Base-by-base conservation (phyloP, 2,888 invertebrate genomes). In the Acronicta psi region DNA sequence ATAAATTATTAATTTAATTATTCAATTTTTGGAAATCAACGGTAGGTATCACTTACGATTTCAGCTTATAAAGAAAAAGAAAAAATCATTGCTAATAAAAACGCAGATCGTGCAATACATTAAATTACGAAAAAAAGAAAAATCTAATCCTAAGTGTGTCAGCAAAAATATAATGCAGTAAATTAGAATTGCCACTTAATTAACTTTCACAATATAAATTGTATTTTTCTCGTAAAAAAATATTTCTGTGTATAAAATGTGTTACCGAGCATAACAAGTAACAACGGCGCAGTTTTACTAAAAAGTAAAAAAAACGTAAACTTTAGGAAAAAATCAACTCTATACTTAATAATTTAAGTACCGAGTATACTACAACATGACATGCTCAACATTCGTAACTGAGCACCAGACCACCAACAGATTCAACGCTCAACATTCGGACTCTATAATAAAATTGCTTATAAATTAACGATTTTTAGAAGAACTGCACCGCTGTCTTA, bases 81-180 rank as follows among this genome's bases (percentile, higher is more conserved):
- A 77, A 77, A 85, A 81, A 83, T 84, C 81, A 85, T 85, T 90
- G 89, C 89, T 91, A 87, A 89, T 88, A 87, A 92, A 90, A 93
- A 89, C 91, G 93, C 93, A 93, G 93, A 93, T 93, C 93, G 93
- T 92, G 93, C 92, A 91, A 34, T 90, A 90, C 87, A 89, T 92
- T 92, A 91, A 85, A 91, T 89, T 92, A 93, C 84, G 84, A 89
- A 90, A 91, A 87, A 72, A 73, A 69, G 70, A 73, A 77, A 69
- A 71, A 59, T 69, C 88, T 92, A 86, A 90, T 81, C 83, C 93
- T 93, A 94, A 86, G 89, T 90, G 91, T 92, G 93, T 93, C 93
- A 93, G 93, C 93, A 93, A 93, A 92, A 93, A 91, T 92, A 92
- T 90, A 91, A 92, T 92, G 93, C 91, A 91, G 88, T 86, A 92